Evolutionary conservation across 2,888 invertebrate genomes (phyloP).

Genomic region (Bugula neritina): DNA sequence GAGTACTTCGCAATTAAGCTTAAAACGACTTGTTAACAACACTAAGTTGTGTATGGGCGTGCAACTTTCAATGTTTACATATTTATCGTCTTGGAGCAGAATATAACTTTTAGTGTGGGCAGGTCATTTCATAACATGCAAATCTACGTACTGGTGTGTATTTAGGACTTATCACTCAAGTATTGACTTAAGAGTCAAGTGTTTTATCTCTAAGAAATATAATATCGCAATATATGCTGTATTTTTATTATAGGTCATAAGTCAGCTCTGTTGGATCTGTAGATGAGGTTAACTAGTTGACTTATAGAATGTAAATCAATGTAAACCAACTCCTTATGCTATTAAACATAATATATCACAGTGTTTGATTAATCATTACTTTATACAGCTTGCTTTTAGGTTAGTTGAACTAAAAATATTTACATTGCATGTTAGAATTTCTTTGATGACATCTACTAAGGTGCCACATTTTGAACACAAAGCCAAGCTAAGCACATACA

Average conservation of each 20-base stretch:
- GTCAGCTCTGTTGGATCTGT: not conserved
- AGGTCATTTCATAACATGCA: not conserved
- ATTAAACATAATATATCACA: not conserved
- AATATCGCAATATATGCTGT: not conserved
- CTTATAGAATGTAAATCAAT: not conserved
- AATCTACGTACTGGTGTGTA: not conserved
- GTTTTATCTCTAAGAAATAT: not conserved
- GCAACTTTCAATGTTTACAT: slow-evolving; percentile 1
- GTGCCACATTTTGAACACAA: not conserved
- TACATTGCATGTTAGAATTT: not conserved
- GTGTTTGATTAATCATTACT: not conserved
- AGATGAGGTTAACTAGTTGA: not conserved
- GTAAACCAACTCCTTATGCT: not conserved
- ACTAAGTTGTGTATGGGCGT: slow-evolving; percentile 1
- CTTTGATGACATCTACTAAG: not conserved
- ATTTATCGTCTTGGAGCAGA: not conserved
- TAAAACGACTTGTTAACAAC: slow-evolving; percentile 11
- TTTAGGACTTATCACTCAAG: not conserved
- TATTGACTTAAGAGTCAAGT: slow-evolving; percentile 9
- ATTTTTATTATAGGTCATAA: not conserved
- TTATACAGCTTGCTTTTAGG: not conserved
- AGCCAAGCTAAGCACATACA: not conserved
- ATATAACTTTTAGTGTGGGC: not conserved
- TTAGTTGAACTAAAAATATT: not conserved
- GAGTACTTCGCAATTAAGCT: not conserved